Conservation (phyloP, 2,888 invertebrate genomes). For the Drosophila subsilvestris region DNA sequence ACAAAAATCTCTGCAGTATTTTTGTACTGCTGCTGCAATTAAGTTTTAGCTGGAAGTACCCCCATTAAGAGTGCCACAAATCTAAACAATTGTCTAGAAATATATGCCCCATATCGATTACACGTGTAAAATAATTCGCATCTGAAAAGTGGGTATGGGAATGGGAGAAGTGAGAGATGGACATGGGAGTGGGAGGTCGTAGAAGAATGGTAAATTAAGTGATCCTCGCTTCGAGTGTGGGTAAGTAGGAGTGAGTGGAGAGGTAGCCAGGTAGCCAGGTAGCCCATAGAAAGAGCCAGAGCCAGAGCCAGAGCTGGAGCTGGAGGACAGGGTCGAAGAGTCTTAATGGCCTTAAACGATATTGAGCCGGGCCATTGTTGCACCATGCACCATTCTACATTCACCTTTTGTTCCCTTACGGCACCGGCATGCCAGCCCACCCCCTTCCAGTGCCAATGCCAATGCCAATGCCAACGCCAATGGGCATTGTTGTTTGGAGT, state of each 20-base stretch:
- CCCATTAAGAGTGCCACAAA: no score
- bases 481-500: constrained; percentile 24
- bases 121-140: constrained; percentile 47
- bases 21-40: not conserved
- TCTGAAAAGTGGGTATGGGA: constrained; percentile 8
- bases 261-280: constrained; percentile 20
- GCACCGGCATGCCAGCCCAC: not conserved
- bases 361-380: constrained; percentile 22
- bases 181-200: constrained; percentile 1
- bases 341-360: constrained; percentile 44
- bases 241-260: not conserved
- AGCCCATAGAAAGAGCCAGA: no score
- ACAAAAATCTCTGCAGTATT: no score
- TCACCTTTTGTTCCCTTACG: constrained; percentile 5
- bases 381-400: not conserved
- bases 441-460: constrained; percentile 16
- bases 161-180: constrained; percentile 9
- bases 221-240: constrained; percentile 15
- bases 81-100: constrained; percentile 26
- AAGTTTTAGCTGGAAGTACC: not conserved
- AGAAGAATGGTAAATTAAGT: constrained; percentile 22
- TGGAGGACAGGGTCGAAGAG: not conserved
- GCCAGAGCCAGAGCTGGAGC: no score
- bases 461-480: no score
- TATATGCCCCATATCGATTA: constrained; percentile 77